Conservation (phyloP, 2,113 vertebrate species). For the Crotophaga sulcirostris region DNA sequence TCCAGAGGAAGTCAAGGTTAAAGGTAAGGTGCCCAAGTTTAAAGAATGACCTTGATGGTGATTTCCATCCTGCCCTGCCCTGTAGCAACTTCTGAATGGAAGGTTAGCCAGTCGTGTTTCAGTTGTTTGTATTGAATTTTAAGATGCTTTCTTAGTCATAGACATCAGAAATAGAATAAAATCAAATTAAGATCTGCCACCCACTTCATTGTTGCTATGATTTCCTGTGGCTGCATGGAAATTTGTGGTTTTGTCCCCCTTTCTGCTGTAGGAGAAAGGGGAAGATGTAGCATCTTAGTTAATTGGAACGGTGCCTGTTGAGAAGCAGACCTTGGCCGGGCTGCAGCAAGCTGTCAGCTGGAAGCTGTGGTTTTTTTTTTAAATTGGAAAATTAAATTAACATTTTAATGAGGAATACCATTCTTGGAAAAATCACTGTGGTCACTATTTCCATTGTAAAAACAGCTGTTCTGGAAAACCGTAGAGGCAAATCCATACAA, state of each 20-base stretch:
- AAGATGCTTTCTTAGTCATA: background rate
- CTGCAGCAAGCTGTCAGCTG: background rate
- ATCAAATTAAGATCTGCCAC: background rate
- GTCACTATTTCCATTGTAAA: background rate
- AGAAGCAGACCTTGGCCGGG: background rate
- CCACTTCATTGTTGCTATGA: background rate
- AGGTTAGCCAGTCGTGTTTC: background rate
- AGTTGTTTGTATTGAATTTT: background rate
- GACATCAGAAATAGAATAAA: background rate
- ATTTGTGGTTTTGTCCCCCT: background rate
- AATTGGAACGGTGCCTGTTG: background rate
- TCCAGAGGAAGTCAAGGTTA: background rate
- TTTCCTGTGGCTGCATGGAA: background rate
- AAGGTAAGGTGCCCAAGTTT: background rate
- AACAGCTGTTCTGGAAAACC: background rate
- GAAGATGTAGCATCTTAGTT: background rate
- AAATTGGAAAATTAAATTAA: background rate
- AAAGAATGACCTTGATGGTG: background rate
- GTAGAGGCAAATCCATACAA: background rate
- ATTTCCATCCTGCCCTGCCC: background rate
- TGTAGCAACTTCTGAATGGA: background rate
- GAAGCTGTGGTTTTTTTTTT: background rate
- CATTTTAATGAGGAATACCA: background rate
- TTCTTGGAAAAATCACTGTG: background rate
- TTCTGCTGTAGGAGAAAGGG: background rate